A percentile compares a stretch with the other conserved stretches of the same genome.
Conservation (phyloP, 2,113 vertebrate species). For the Alethe castanea region DNA sequence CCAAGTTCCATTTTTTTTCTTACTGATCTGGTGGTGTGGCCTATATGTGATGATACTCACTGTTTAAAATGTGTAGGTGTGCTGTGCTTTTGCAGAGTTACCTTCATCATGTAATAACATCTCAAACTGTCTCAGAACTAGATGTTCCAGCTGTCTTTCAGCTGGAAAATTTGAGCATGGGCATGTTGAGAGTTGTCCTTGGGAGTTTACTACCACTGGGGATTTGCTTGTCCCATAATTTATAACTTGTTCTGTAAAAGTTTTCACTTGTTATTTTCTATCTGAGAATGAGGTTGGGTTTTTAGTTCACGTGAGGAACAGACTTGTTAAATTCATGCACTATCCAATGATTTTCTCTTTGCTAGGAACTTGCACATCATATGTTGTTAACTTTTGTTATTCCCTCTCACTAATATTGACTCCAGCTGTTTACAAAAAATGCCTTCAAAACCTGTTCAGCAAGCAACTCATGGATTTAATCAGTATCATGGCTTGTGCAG, state of each 20-base stretch:
- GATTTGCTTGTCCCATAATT: background rate
- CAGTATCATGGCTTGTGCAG: background rate
- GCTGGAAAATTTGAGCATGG: background rate
- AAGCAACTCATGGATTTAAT: background rate
- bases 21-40: background rate
- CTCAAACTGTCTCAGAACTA: background rate
- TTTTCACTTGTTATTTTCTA: background rate
- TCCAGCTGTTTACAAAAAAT: background rate
- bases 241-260: background rate
- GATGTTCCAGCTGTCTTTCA: background rate
- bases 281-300: background rate
- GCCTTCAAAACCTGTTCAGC: background rate
- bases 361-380: background rate
- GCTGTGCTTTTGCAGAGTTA: background rate
- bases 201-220: background rate
- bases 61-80: background rate
- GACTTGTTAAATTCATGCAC: background rate
- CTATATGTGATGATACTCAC: fast-evolving
- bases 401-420: background rate
- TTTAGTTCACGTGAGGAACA: background rate
- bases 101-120: background rate
- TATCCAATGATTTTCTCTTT: background rate
- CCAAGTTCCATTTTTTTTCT: background rate
- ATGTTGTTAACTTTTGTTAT: background rate
- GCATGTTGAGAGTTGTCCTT: background rate